phyloP scores from a whole-genome alignment of 1,140 invertebrate species.

The Drosophila gunungcola region DNA sequence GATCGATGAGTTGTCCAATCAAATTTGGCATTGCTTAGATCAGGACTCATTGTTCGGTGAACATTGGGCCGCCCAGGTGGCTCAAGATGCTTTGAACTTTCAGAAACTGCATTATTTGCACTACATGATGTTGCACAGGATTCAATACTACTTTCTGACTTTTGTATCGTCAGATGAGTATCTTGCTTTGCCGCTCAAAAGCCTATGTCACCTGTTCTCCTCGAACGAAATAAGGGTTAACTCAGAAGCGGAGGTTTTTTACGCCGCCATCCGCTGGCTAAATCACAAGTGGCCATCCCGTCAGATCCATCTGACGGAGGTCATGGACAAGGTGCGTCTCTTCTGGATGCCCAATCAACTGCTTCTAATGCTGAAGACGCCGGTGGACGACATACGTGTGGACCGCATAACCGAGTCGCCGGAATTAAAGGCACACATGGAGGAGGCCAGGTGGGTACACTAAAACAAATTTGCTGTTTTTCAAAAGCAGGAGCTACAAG shows the following conservation, averaged over 20 bases:
- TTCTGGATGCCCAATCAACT: constrained; percentile 3
- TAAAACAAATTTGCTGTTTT: too few species aligned
- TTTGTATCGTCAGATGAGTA: constrained; percentile 37
- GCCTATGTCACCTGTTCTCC: constrained; percentile 19
- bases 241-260: constrained; percentile 50
- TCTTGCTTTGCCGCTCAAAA: constrained; percentile 1
- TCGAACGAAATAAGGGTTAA: constrained; percentile 44
- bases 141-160: constrained; percentile 42
- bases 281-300: constrained; percentile 38
- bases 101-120: constrained; percentile 7
- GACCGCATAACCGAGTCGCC: constrained; percentile 9
- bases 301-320: neutral
- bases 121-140: constrained; percentile 24
- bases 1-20: neutral
- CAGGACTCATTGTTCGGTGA: constrained; percentile 6
- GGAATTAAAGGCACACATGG: neutral
- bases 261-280: constrained; percentile 51
- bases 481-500: too few species aligned
- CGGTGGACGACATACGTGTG: constrained; percentile 2
- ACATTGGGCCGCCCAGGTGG: constrained; percentile 28
- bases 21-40: constrained; percentile 42
- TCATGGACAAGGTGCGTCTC: constrained; percentile 28
- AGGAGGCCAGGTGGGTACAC: constrained; percentile 7
- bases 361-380: neutral
- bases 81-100: neutral